A percentile compares a stretch with the other conserved stretches of the same genome.
Evolutionary conservation across 2,113 vertebrate species (phyloP).

Genomic region (Notarius lentiginosus): DNA sequence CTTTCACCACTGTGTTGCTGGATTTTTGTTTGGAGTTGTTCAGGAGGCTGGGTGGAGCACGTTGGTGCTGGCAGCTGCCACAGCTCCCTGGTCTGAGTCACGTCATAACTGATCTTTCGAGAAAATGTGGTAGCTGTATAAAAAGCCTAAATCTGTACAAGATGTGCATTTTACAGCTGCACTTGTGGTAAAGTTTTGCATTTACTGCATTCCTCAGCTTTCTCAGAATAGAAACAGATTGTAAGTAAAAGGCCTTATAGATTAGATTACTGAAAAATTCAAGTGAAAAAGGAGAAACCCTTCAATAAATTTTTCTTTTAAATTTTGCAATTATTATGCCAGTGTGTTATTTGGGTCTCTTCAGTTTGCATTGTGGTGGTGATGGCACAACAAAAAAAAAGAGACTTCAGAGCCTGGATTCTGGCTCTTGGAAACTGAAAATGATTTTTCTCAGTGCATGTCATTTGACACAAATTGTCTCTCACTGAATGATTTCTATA

Average conservation of each 20-base stretch:
- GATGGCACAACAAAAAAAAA: constrained; percentile 62
- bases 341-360: constrained; percentile 52
- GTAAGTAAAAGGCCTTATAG: constrained; percentile 35
- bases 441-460: constrained; percentile 53
- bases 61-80: constrained; percentile 66
- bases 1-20: constrained; percentile 51
- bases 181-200: constrained; percentile 33
- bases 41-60: constrained; percentile 67
- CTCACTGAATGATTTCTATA: constrained; percentile 64
- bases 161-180: constrained; percentile 63
- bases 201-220: constrained; percentile 50
- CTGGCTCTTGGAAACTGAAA: constrained; percentile 35
- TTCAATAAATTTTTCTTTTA: not conserved
- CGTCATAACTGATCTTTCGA: constrained; percentile 72
- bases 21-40: constrained; percentile 67
- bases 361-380: constrained; percentile 63
- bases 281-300: constrained; percentile 41
- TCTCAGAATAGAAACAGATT: constrained; percentile 51
- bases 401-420: constrained; percentile 53
- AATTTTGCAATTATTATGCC: constrained; percentile 35
- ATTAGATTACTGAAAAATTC: constrained; percentile 25
- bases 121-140: constrained; percentile 66
- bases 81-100: constrained; percentile 72
- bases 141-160: constrained; percentile 68
- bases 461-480: constrained; percentile 62